Conservation (phyloP, 1,140 invertebrate genomes). For the Drosophila elegans region DNA sequence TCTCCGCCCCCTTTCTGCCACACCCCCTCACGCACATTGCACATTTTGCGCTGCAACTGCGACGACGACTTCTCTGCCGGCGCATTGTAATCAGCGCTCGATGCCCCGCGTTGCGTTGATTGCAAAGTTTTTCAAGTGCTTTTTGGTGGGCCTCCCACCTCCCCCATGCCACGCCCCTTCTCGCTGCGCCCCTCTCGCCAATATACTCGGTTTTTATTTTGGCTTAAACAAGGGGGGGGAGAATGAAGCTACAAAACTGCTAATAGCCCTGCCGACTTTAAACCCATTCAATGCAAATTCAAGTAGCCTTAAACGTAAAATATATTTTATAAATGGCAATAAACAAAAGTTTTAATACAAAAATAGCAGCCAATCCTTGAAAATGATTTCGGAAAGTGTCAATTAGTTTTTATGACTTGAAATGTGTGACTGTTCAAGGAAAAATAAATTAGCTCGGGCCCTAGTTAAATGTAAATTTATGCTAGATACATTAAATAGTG, state of each 20-base stretch:
- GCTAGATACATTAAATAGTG: too few relatives aligned
- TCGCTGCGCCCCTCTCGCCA: neutral
- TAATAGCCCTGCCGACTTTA: conserved; percentile 32
- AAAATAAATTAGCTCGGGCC: too few relatives aligned
- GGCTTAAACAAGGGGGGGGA: conserved; percentile 13
- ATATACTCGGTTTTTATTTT: conserved; percentile 41
- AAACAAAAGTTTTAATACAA: too few relatives aligned
- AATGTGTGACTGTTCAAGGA: too few relatives aligned
- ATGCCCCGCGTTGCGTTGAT: conserved; percentile 66
- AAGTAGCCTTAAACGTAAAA: conserved; percentile 1
- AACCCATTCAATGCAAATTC: conserved; percentile 8
- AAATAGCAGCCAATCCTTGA: too few relatives aligned
- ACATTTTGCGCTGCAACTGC: conserved; percentile 55
- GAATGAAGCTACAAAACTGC: conserved; percentile 32
- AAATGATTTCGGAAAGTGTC: too few relatives aligned
- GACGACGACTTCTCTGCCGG: conserved; percentile 30
- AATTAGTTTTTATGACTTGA: too few relatives aligned
- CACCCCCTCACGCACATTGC: conserved; percentile 68
- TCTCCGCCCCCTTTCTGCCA: neutral
- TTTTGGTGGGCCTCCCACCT: conserved; percentile 21
- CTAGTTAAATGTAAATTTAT: too few relatives aligned
- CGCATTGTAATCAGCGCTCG: conserved; percentile 71
- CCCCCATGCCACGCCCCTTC: neutral
- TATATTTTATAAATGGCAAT: too few relatives aligned
- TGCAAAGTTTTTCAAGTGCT: conserved; percentile 79